These are phyloP conservation scores for Alcedo quadribrachys DNA, from an alignment of 2,797 vertebrate species.

Conservation along the genomic window DNA sequence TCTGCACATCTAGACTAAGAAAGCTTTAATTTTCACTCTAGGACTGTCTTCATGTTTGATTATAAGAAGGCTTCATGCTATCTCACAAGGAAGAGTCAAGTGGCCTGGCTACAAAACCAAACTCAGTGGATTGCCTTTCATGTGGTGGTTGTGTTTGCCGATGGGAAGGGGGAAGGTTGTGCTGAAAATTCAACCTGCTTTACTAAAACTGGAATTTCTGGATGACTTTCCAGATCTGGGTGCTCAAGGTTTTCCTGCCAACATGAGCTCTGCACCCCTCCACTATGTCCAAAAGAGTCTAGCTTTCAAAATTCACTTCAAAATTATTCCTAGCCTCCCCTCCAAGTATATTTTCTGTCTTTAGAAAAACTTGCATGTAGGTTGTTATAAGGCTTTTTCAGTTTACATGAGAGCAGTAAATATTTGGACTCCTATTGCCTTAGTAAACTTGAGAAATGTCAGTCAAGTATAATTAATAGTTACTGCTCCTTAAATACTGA, in stretches of 20 bases:
- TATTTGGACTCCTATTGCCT: not conserved
- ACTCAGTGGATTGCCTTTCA: not conserved
- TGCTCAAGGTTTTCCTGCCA: not conserved
- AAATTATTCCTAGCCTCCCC: not conserved
- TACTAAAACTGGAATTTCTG: constrained; percentile 36
- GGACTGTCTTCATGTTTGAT: not conserved
- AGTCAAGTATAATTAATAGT: not conserved
- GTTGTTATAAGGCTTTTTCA: not conserved
- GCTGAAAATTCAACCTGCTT: not conserved
- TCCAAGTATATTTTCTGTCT: not conserved
- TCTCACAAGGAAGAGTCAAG: not conserved
- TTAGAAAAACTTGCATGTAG: not conserved
- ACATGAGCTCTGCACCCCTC: not conserved
- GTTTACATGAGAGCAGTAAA: not conserved
- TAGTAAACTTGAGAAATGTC: not conserved
- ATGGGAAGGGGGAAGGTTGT: not conserved
- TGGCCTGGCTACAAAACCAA: not conserved
- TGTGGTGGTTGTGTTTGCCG: not conserved
- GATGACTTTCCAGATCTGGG: not conserved
- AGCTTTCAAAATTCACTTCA: not conserved
- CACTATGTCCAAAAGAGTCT: not conserved
- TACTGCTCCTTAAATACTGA: not conserved
- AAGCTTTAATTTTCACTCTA: not conserved
- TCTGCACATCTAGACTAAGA: not conserved
- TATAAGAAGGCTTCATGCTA: not conserved